Percentiles rank a stretch among this genome's conserved stretches.
Conservation (phyloP, 2,797 vertebrate species). For the Apogon hyalosoma region DNA sequence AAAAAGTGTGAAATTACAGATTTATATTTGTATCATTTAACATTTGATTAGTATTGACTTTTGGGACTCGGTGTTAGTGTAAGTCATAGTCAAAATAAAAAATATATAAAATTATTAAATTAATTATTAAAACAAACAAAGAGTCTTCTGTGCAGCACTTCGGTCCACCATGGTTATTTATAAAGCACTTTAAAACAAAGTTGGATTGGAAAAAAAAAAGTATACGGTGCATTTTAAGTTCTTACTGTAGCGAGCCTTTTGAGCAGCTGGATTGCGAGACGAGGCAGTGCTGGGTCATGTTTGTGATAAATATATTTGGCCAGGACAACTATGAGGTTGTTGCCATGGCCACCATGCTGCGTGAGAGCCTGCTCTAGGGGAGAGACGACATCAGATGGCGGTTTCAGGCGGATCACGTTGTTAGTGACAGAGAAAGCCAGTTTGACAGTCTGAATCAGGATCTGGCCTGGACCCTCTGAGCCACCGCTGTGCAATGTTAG, state of each 20-base stretch:
- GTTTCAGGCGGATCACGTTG: slow-evolving; percentile 95
- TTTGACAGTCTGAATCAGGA: slow-evolving; percentile 97
- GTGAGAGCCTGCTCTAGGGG: slow-evolving; percentile 96
- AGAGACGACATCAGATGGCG: slow-evolving; percentile 89
- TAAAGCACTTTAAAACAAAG: too few species aligned
- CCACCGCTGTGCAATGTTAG: slow-evolving; percentile 83
- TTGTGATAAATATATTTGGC: slow-evolving; percentile 99
- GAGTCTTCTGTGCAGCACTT: too few species aligned
- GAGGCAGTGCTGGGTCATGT: slow-evolving; percentile 94
- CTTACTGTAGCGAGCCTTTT: slow-evolving; percentile 94
- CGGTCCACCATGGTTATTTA: too few species aligned
- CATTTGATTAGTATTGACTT: too few species aligned
- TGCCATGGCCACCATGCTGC: slow-evolving; percentile 94
- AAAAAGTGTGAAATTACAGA: too few species aligned
- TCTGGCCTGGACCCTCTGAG: slow-evolving; percentile 92
- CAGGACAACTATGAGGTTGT: slow-evolving; percentile 94
- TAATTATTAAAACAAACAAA: too few species aligned
- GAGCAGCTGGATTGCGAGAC: slow-evolving; percentile 95
- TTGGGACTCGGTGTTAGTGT: too few species aligned
- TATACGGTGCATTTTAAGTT: too few species aligned
- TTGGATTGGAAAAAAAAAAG: too few species aligned
- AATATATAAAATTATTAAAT: too few species aligned
- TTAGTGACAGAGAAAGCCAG: slow-evolving; percentile 97
- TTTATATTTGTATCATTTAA: too few species aligned
- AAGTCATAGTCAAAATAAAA: too few species aligned